These are phyloP conservation scores for Pomacea canaliculata DNA, from an alignment of 2,888 invertebrate genomes.

Conservation along the genomic window DNA sequence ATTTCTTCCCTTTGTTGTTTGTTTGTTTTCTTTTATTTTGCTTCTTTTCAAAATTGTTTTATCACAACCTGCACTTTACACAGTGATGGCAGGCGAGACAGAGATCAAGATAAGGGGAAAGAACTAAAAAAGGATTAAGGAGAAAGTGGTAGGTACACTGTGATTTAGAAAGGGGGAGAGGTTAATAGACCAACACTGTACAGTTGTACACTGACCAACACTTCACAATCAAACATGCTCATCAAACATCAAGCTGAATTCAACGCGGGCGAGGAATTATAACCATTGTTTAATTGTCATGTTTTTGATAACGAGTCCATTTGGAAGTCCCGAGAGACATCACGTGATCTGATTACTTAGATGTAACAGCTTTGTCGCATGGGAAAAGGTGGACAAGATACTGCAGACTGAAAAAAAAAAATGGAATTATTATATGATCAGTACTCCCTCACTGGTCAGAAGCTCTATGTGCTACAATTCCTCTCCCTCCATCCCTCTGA, in stretches of 20 bases:
- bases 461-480: no score
- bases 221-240: no score
- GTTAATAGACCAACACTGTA: not conserved
- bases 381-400: no score
- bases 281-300: not conserved
- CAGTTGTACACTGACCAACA: no score
- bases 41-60: not conserved
- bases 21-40: not conserved
- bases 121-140: not conserved
- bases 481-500: no score
- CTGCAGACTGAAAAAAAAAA: no score
- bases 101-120: not conserved
- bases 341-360: no score
- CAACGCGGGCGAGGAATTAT: no score
- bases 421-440: no score
- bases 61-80: no score
- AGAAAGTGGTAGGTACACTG: not conserved
- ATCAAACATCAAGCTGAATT: not conserved
- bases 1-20: not conserved
- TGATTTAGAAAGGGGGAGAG: not conserved
- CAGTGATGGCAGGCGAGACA: not conserved
- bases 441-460: no score
- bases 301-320: not conserved
- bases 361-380: no score
- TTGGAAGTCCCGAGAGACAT: not conserved